Base-by-base conservation (phyloP, 2,888 invertebrate species). In the Podotricha telesiphe region DNA sequence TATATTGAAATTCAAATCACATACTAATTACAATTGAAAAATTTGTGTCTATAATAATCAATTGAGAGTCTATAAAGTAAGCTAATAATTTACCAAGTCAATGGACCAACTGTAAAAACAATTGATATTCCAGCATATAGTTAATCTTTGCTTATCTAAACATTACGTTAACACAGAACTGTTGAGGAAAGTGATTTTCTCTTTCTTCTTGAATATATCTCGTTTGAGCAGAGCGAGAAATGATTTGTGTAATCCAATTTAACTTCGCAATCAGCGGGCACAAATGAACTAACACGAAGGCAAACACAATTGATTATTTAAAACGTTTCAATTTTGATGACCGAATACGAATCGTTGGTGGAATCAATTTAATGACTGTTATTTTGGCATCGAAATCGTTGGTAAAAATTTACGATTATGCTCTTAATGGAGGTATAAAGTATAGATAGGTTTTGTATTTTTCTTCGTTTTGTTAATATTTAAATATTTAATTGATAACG, bases 221-320 rank as follows among this genome's bases (percentile, higher is more conserved):
- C 45, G 45, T 28, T 59, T 59, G 45, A 45, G 45, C 45, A 28
- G 34, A 20, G 37, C 62, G 37, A 37, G 48, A 83, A 82, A 85
- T 88, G 85, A 89, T 89, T 89, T 82, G 82, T 84, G 88, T 91
- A 87, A 91, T 90, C 90, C 88, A 88, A 91, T 91, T 90, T 89
- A 86, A 86, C 85, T 87, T 88, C 82, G 88, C 92, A 91, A 92
- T 92, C 92, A 91, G 87, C 85, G 91, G 84, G 84, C 85, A 85
- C 88, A 86, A 87, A 85, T 88, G 86, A 82, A 87, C 88, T 91
- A 91, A 91, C 90, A 91, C 75, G 79, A 80, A 84, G 74, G 86
- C 88, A 90, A 91, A 91, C 89, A 88, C 80, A 78, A 90, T 89
- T 88, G 88, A 89, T 89, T 89, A 90, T 88, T 82, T 69, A 71